A percentile compares a stretch with the other conserved stretches of the same genome.
phyloP scores from a whole-genome alignment of 2,888 invertebrate genomes.

The Tachina fera region DNA sequence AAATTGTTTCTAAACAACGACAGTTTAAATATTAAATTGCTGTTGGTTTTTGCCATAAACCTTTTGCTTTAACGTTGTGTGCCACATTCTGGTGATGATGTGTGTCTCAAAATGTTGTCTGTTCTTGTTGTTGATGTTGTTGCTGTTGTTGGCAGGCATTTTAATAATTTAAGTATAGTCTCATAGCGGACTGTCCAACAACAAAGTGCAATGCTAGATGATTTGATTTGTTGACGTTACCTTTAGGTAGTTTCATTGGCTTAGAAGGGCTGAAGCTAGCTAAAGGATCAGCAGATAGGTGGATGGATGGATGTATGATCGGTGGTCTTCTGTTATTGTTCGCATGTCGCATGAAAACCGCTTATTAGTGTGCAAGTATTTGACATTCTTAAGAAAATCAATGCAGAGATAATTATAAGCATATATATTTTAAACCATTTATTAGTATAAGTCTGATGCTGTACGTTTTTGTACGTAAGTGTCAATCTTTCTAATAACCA shows the following conservation, averaged over 20 bases:
- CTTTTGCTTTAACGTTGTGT: constrained; percentile 18
- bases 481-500: constrained; percentile 2
- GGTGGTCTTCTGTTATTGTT: not conserved
- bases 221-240: constrained; percentile 68
- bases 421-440: not conserved
- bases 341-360: constrained; percentile 21
- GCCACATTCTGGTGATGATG: constrained; percentile 46
- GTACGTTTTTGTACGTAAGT: not conserved
- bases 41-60: constrained; percentile 20
- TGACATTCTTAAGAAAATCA: constrained; percentile 46
- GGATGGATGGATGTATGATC: not conserved
- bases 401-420: constrained; percentile 23
- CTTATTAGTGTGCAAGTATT: constrained; percentile 36
- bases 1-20: constrained; percentile 66
- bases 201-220: constrained; percentile 24
- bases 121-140: not conserved
- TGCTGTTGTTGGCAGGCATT: constrained; percentile 67
- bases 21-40: constrained; percentile 61
- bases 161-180: constrained; percentile 69
- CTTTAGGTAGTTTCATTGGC: constrained; percentile 65
- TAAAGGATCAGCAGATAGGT: constrained; percentile 20
- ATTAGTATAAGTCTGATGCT: not conserved
- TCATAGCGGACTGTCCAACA: constrained; percentile 23
- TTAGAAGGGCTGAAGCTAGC: constrained; percentile 26
- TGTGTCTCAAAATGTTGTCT: constrained; percentile 46